Evolutionary conservation across 2,888 invertebrate genomes (phyloP), one percentile per base, ranked within the genome.

Genomic region (Selenia dentaria): DNA sequence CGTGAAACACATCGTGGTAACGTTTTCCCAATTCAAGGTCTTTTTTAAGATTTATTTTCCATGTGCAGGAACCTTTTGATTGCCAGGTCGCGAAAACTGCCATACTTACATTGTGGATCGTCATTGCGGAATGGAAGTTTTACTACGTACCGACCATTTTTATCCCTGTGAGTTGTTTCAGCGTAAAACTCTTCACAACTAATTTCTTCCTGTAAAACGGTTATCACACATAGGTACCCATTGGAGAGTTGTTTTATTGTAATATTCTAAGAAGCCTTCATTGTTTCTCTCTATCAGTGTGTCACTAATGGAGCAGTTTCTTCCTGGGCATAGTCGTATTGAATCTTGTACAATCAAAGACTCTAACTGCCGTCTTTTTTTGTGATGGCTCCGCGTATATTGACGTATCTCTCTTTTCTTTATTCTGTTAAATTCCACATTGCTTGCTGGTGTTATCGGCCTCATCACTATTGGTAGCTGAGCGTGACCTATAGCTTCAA

Each of bases 211-310:
- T 0, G 98, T 98, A 77, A 99, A 99, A 47, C 98, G 93, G 29
- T 93, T 93, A 79, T 99, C 99, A 81, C 99, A 99, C 85, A 99
- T 94, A 0, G 99, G 97, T 22, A 98, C 96, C 97, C 98, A 99
- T 71, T 99, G 98, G 10, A 97, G 91, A 0, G 98, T 98, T 1
- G 99, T 99, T 59, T 93, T 93, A 70, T 99, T 99, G 75, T 96
- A 99, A 72, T 98, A 96, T 85, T 99, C 98, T 48, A 99, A 79
- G 69, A 98, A 99, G 3, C 99, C 99, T 92, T 96, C 94, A 62
- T 93, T 93, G 1, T 91, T 89, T 48, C 79, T 84, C 34, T 88
- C 87, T 9, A 85, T 77, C 6, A 80, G 65, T 28, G 91, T 87
- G 36, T 93, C 92, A 44, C 89, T 92, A 1, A 91, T 87, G 0